phyloP scores from a whole-genome alignment of 2,888 invertebrate genomes.

The Cancer borealis region DNA sequence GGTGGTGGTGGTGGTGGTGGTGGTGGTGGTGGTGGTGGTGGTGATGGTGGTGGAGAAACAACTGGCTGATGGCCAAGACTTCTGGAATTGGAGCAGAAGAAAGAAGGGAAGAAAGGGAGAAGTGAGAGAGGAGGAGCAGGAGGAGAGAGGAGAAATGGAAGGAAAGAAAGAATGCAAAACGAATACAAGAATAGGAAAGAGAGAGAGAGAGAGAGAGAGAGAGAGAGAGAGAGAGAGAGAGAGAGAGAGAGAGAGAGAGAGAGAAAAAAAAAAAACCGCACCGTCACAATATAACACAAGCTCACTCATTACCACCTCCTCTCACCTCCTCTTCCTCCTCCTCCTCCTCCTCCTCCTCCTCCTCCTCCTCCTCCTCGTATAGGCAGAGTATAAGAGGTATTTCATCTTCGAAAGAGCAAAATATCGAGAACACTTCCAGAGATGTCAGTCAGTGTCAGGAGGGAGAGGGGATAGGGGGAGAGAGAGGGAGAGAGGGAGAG shows the following conservation, averaged over 20 bases:
- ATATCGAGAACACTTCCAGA: not conserved
- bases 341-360: not conserved
- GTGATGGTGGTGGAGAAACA: constrained; percentile 10
- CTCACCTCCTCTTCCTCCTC: too few species aligned
- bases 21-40: constrained; percentile 20
- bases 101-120: not conserved
- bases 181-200: not conserved
- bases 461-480: not conserved
- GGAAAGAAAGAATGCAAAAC: not conserved
- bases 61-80: constrained; percentile 1
- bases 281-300: not conserved
- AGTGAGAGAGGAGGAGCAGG: not conserved
- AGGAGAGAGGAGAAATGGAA: not conserved
- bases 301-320: too few species aligned
- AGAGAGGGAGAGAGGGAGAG: not conserved
- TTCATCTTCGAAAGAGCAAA: constrained; percentile 16
- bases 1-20: not conserved
- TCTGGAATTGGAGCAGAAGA: constrained; percentile 36
- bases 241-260: constrained; percentile 32
- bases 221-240: too few species aligned
- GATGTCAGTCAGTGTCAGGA: not conserved
- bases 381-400: not conserved
- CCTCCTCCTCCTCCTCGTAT: constrained; percentile 20
- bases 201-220: not conserved
- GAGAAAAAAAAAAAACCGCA: not conserved